Evolutionary conservation across 2,113 vertebrate genomes (phyloP).

Genomic region (Plecotus auritus): DNA sequence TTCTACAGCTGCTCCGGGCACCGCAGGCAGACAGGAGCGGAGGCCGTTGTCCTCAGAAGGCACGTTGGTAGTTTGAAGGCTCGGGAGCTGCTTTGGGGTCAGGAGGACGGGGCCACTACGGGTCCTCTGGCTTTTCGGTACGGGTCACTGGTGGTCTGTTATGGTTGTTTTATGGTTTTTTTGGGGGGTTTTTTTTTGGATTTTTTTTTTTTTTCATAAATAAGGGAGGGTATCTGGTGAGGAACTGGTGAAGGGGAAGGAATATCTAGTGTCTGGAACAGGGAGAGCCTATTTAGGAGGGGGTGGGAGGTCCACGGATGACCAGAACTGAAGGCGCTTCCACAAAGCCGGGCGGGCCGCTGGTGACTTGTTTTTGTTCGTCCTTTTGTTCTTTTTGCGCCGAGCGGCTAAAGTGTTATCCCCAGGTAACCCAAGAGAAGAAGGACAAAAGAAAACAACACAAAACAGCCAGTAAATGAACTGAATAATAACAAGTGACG

Average conservation of each 20-base stretch:
- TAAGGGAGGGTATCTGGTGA: slow-evolving; percentile 42
- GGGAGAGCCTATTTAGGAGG: slow-evolving; percentile 83
- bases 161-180: neutral
- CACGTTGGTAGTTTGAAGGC: neutral
- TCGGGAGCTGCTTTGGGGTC: slow-evolving; percentile 24
- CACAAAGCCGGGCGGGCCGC: slow-evolving; percentile 83
- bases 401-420: slow-evolving; percentile 83
- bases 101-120: slow-evolving; percentile 16
- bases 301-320: slow-evolving; percentile 86
- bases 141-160: neutral
- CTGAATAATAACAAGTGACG: slow-evolving; percentile 56
- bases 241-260: slow-evolving; percentile 68
- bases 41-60: rapidly evolving
- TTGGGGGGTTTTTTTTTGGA: too few species aligned
- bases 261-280: slow-evolving; percentile 82
- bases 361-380: slow-evolving; percentile 89
- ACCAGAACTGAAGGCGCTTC: slow-evolving; percentile 92
- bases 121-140: neutral
- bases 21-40: neutral
- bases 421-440: slow-evolving; percentile 77
- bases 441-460: slow-evolving; percentile 44
- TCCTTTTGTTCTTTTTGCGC: slow-evolving; percentile 91
- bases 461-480: slow-evolving; percentile 48
- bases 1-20: neutral
- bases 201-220: slow-evolving; percentile 50